Base-by-base conservation (phyloP, 1,140 invertebrate genomes). In the Trachymyrmex cornetzi region DNA sequence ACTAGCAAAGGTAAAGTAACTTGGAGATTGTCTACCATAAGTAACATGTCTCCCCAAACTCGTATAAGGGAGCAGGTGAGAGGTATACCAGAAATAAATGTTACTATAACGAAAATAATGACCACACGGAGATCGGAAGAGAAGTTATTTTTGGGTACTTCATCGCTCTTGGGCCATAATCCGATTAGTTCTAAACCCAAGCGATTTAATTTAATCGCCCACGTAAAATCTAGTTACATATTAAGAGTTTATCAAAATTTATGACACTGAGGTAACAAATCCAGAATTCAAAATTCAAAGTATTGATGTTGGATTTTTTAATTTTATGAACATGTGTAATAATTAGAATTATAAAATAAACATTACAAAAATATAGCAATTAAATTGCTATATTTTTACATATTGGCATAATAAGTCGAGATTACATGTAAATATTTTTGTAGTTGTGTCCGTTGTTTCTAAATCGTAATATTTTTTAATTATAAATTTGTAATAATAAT, bases 11-110 rank as follows among this genome's bases (percentile, higher is more conserved):
- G 61, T 67, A 80, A 67, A 14, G 77, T 80, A 53, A 80, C 1
- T 67, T 80, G 61, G 2, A 80, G n/a, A 67, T 80, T 80, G n/a
- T 80, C 77, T 67, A 80, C 14, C 77, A 80, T 53, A 53, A 80
- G 77, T 53, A 85, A n/a, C 24, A 85, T 16, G 59, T 50, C 57
- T 5, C 84, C 30, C 34, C 86, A 77, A 12, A 77, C 34, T 27
- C 44, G 53, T 44, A 85, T 48, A 38, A 87, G 74, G 11, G 50
- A 9, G 1, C 38, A 77, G 4, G 59, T 0, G 14, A 71, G 61
- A 53, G 77, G 61, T 67, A 80, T 53, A 34, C 61, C 63, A 22
- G 44, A 53, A n/a, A 67, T 4, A 44, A 80, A 67, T 34, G 38
- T 67, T 2, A 77, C 38, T 80, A 80, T 67, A 24, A 80, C 14